A percentile compares a stretch with the other conserved stretches of the same genome.
Conservation (phyloP, 1,140 invertebrate species). For the Magallana ariakensis region DNA sequence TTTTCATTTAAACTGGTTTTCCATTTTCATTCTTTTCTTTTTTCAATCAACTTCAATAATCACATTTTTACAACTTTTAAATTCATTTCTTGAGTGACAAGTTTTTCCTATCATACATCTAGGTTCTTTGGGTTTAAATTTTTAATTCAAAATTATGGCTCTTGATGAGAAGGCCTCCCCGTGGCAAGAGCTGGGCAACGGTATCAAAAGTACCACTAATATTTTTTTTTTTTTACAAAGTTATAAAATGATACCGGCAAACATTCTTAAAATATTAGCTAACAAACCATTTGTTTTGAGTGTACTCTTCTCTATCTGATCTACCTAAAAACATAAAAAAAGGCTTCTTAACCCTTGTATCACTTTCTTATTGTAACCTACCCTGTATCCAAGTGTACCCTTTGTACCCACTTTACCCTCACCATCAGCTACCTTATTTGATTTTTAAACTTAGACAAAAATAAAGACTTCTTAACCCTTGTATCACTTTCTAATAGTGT, state of each 20-base stretch:
- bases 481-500: not conserved
- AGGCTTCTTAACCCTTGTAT: not conserved
- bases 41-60: too few species aligned
- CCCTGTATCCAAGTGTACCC: not conserved
- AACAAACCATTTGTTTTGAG: too few species aligned
- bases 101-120: too few species aligned
- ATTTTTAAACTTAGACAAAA: not conserved
- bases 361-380: not conserved
- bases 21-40: too few species aligned
- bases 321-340: too few species aligned
- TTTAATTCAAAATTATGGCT: constrained; percentile 14
- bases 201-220: not conserved
- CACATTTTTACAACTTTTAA: too few species aligned
- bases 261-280: constrained; percentile 15
- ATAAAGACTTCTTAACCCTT: not conserved
- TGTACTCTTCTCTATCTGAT: too few species aligned
- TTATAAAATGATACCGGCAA: not conserved
- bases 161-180: constrained; percentile 13
- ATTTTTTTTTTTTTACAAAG: not conserved
- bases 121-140: not conserved
- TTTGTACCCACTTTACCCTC: not conserved
- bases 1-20: too few species aligned
- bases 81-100: too few species aligned
- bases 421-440: not conserved
- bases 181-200: constrained; percentile 11